Evolutionary conservation across 2,113 vertebrate species (phyloP).

Genomic region (Marcusenius ussheri): DNA sequence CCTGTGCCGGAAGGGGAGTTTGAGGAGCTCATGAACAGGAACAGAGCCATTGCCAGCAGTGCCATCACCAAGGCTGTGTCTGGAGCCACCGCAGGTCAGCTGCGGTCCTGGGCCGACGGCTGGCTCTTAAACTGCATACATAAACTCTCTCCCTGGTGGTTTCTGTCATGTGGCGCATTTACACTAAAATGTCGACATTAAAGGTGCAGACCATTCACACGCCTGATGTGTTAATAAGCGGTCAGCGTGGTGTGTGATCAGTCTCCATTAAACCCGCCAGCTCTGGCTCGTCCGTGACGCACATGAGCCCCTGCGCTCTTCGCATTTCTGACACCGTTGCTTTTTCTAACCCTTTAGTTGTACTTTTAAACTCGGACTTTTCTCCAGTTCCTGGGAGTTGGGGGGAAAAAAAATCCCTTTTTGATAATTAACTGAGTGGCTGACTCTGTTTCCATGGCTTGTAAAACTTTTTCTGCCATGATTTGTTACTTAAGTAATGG

Average conservation of each 20-base stretch:
- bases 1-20: conserved; percentile 68
- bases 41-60: conserved; percentile 84
- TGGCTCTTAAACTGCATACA: neutral
- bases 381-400: neutral
- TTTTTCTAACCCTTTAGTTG: neutral
- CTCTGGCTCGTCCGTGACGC: neutral
- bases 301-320: neutral
- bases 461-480: neutral
- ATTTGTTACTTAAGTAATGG: neutral
- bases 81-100: conserved; percentile 79
- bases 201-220: neutral
- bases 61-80: conserved; percentile 92
- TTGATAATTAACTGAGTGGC: neutral
- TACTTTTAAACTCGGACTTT: neutral
- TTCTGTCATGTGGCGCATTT: neutral
- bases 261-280: neutral
- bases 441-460: neutral
- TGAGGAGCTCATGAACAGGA: conserved; percentile 91
- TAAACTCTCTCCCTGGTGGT: neutral
- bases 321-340: neutral
- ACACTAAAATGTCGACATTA: neutral
- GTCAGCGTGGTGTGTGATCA: neutral
- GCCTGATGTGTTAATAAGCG: neutral
- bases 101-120: neutral
- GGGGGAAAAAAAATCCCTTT: neutral